Percentiles rank a stretch among this genome's conserved stretches.
phyloP scores from a whole-genome alignment of 2,797 vertebrate genomes.

The Myotis myotis region DNA sequence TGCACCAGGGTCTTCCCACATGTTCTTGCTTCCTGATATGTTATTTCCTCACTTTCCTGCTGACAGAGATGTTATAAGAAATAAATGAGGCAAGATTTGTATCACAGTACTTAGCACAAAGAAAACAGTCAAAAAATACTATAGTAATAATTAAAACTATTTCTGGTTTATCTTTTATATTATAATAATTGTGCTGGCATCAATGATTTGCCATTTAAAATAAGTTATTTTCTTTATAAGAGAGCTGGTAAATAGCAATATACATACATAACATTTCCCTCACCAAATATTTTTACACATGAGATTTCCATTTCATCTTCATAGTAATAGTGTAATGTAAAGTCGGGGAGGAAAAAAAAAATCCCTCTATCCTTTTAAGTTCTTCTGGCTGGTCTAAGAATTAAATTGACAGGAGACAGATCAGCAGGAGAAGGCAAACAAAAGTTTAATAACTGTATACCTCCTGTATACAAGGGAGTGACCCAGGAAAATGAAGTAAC shows the following conservation, averaged over 20 bases:
- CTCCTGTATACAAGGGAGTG: background rate
- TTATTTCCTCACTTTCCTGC: background rate
- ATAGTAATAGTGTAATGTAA: background rate
- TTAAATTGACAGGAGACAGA: background rate
- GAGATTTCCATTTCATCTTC: conserved; percentile 41
- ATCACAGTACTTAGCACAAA: background rate
- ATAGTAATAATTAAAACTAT: conserved; percentile 22
- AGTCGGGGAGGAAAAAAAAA: background rate
- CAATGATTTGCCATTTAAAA: conserved; percentile 20
- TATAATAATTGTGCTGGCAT: background rate
- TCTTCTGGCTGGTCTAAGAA: background rate
- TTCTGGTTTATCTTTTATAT: conserved; percentile 23
- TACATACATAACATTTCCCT: background rate
- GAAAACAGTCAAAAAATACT: conserved; percentile 10
- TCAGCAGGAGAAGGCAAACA: background rate
- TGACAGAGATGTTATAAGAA: conserved; percentile 3
- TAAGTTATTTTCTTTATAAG: conserved; percentile 41
- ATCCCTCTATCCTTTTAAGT: background rate
- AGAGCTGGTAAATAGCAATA: background rate
- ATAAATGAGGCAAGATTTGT: background rate
- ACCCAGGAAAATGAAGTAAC: background rate
- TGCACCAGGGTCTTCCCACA: background rate
- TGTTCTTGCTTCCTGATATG: background rate
- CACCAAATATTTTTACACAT: conserved; percentile 35
- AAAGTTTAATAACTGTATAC: background rate